These are phyloP conservation scores for Meriones unguiculatus DNA, from an alignment of 2,113 vertebrate species.

Conservation along the genomic window DNA sequence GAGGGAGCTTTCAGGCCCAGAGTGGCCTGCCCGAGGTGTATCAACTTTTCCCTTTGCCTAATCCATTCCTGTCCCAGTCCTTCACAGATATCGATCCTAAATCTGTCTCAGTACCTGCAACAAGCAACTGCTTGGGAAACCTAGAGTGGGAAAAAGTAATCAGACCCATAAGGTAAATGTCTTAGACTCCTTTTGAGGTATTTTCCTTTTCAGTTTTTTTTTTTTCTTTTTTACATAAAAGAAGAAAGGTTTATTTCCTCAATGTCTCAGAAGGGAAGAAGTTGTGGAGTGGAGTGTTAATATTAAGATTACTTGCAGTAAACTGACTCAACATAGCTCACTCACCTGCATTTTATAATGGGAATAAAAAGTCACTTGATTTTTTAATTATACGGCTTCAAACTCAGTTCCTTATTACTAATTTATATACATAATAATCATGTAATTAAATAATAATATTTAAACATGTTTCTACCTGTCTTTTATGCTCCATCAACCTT, in stretches of 20 bases:
- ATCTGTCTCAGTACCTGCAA: background rate
- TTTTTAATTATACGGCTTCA: background rate
- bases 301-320: background rate
- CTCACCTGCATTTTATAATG: background rate
- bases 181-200: background rate
- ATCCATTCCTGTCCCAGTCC: rapidly evolving
- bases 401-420: background rate
- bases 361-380: background rate
- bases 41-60: background rate
- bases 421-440: no score
- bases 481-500: background rate
- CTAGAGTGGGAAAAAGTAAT: background rate
- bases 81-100: background rate
- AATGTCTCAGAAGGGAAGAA: background rate
- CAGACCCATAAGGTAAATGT: background rate
- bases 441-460: background rate
- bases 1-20: background rate
- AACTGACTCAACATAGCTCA: background rate
- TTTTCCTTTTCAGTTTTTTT: background rate
- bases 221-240: background rate
- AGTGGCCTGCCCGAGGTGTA: background rate
- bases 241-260: background rate
- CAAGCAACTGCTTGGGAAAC: background rate
- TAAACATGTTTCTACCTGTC: background rate
- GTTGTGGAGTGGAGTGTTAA: background rate